Conservation (phyloP, 30 jellyfish, hydroid and myxozoan genomes). For the Chrysaora quinquecirrha region DNA sequence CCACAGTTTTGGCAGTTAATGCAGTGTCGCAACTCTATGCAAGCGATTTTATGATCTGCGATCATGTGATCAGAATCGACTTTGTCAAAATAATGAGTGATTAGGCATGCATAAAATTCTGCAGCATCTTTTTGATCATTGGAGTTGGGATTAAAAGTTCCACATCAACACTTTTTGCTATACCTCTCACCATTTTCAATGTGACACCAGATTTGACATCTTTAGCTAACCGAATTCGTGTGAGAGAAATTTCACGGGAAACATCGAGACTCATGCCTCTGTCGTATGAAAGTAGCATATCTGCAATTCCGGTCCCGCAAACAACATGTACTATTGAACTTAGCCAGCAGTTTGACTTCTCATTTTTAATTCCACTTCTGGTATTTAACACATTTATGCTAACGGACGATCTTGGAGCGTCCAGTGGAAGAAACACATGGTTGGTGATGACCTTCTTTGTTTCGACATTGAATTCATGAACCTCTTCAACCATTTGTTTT, state of each 20-base stretch:
- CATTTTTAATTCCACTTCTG: background rate
- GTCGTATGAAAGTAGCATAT: background rate
- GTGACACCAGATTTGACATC: background rate
- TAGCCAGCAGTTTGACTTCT: slow-evolving; percentile 13
- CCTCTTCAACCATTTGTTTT: background rate
- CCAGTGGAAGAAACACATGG: background rate
- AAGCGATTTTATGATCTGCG: background rate
- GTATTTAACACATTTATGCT: background rate
- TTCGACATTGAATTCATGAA: background rate
- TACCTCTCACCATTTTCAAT: background rate
- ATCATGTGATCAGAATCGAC: background rate
- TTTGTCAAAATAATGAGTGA: background rate
- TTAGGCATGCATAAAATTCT: background rate
- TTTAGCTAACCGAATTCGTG: background rate
- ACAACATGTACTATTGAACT: slow-evolving; percentile 4
- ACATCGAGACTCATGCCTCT: background rate
- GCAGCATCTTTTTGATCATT: slow-evolving; percentile 14
- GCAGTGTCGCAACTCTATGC: slow-evolving; percentile 8
- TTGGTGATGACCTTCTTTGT: background rate
- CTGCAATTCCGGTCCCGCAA: slow-evolving; percentile 24
- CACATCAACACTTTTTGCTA: background rate
- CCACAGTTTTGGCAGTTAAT: too few relatives aligned
- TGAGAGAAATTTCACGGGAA: background rate
- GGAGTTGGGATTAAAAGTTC: background rate
- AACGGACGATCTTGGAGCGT: background rate